Percentiles rank a stretch among this genome's conserved stretches.
Evolutionary conservation across 2,888 invertebrate species (phyloP).

Genomic region (Polymixis flavicincta): DNA sequence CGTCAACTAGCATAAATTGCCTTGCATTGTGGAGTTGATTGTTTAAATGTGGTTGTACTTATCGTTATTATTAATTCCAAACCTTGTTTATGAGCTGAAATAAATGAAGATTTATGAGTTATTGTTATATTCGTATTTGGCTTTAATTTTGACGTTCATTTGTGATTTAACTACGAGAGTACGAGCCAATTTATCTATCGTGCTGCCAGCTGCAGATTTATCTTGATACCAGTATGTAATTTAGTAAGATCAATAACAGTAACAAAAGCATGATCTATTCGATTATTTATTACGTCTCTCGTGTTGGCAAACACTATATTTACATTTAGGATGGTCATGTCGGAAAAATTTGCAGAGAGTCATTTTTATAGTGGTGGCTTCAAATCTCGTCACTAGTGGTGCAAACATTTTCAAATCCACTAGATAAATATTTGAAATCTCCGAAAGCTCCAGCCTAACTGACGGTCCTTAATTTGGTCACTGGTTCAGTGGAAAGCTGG

Average conservation of each 20-base stretch:
- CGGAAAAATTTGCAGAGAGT: not conserved
- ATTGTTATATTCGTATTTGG: conserved; percentile 32
- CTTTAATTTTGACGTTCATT: conserved; percentile 11
- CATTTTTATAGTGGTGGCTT: not conserved
- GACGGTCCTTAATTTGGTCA: not conserved
- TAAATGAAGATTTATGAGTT: conserved; percentile 36
- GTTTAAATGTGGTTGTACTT: conserved; percentile 31
- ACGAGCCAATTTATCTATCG: conserved; percentile 10
- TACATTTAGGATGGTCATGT: conserved; percentile 4
- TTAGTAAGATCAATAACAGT: not conserved
- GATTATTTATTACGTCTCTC: not conserved
- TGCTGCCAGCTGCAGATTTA: conserved; percentile 12
- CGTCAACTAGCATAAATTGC: conserved; percentile 42
- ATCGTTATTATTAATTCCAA: conserved; percentile 28
- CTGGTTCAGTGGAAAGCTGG: conserved; percentile 11
- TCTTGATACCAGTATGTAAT: not conserved
- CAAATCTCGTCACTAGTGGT: not conserved
- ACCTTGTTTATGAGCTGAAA: conserved; percentile 26
- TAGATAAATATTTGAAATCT: not conserved
- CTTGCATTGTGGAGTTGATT: conserved; percentile 23
- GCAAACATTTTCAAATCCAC: not conserved
- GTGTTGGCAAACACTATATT: not conserved
- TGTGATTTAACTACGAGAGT: conserved; percentile 3
- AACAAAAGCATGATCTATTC: conserved; percentile 1
- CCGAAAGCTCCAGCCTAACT: not conserved